Evolutionary conservation across 2,113 vertebrate species (phyloP).

Genomic region (Phrynosoma blainvillii): DNA sequence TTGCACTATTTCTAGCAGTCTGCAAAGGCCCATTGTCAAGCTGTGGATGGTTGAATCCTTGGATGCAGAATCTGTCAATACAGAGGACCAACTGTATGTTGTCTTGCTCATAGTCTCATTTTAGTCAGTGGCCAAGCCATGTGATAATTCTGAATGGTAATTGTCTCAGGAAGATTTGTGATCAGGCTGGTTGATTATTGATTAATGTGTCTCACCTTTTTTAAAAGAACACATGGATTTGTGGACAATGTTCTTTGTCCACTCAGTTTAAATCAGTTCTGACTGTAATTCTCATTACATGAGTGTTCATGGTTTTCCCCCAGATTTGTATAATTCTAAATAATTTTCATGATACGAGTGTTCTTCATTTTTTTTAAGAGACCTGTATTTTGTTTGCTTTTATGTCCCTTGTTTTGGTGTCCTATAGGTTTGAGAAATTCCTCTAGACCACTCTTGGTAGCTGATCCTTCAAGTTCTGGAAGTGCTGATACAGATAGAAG

Average conservation of each 20-base stretch:
- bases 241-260: neutral
- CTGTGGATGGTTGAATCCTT: too few species aligned
- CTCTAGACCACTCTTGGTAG: slow-evolving; percentile 86
- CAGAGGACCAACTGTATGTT: too few species aligned
- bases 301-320: too few species aligned
- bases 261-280: neutral
- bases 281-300: rapidly evolving
- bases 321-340: too few species aligned
- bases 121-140: neutral
- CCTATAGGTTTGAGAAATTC: slow-evolving; percentile 85
- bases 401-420: neutral
- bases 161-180: neutral
- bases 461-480: slow-evolving; percentile 72
- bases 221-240: neutral
- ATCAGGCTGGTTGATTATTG: neutral
- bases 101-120: neutral
- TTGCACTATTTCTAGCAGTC: too few species aligned
- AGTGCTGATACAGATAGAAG: slow-evolving; percentile 83
- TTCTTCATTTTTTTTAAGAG: too few species aligned
- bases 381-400: too few species aligned
- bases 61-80: too few species aligned
- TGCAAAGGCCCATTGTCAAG: too few species aligned
- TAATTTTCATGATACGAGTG: too few species aligned
- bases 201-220: neutral
- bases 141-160: neutral